Evolutionary conservation across 2,797 vertebrate genomes (phyloP).

Genomic region (Mormyrus proboscirostris): DNA sequence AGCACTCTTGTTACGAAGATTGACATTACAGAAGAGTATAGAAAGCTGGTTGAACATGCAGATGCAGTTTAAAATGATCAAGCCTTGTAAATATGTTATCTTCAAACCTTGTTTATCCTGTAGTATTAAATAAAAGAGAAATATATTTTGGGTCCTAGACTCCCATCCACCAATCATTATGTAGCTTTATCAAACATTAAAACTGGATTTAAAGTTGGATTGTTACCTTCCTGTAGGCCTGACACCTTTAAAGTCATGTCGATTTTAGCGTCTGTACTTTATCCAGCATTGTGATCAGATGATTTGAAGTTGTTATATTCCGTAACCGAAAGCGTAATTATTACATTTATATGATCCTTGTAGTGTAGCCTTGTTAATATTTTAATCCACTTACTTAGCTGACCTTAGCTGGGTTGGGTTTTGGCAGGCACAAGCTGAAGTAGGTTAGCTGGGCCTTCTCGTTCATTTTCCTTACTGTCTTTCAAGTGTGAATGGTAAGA

Average conservation of each 20-base stretch:
- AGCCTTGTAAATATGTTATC: constrained; percentile 48
- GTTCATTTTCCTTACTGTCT: not conserved
- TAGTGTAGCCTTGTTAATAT: not conserved
- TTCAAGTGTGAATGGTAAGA: not conserved
- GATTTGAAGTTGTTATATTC: not conserved
- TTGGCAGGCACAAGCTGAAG: not conserved
- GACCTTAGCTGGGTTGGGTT: not conserved
- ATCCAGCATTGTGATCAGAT: not conserved
- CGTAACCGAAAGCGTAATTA: not conserved
- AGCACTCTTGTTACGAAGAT: constrained; percentile 32
- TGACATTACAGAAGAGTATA: constrained; percentile 45
- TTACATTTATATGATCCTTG: not conserved
- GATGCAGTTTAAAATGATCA: constrained; percentile 61
- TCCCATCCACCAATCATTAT: no score
- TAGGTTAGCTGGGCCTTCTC: not conserved
- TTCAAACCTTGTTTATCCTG: not conserved
- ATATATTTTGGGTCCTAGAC: not conserved
- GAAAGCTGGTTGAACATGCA: constrained; percentile 45
- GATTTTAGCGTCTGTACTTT: not conserved
- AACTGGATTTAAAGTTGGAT: not conserved
- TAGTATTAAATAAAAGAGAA: not conserved
- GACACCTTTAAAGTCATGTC: not conserved
- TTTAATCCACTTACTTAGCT: not conserved
- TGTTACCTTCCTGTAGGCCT: not conserved
- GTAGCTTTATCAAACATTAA: not conserved